Conservation (phyloP, 2,888 invertebrate species). For the Physocephala rufipes region DNA sequence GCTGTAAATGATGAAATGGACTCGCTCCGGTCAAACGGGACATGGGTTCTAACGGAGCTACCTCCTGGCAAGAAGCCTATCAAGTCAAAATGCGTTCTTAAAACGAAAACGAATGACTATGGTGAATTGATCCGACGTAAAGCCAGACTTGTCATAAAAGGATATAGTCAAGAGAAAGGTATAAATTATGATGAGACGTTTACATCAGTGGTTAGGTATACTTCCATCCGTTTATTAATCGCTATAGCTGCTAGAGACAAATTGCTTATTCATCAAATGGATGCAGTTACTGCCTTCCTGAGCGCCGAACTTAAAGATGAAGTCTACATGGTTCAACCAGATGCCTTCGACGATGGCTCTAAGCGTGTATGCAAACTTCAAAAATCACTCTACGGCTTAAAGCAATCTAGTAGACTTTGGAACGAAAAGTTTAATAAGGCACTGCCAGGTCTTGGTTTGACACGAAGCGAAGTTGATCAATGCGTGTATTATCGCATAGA, state of each 20-base stretch:
- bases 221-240: conserved; percentile 35
- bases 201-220: conserved; percentile 37
- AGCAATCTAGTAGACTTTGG: conserved; percentile 40
- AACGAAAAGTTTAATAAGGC: conserved; percentile 38
- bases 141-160: conserved; percentile 39
- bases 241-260: conserved; percentile 39
- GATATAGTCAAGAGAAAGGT: conserved; percentile 36
- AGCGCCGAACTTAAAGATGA: conserved; percentile 28
- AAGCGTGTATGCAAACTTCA: conserved; percentile 27
- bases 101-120: conserved; percentile 34
- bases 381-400: conserved; percentile 37
- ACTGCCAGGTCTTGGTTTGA: conserved; percentile 35
- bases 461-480: conserved; percentile 38
- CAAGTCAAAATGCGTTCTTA: conserved; percentile 37
- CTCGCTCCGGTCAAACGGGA: conserved; percentile 34
- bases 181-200: conserved; percentile 37
- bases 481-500: conserved; percentile 38
- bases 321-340: conserved; percentile 41
- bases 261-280: conserved; percentile 40
- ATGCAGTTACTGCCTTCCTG: conserved; percentile 41
- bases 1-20: conserved; percentile 32
- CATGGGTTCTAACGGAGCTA: conserved; percentile 32
- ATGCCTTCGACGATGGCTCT: conserved; percentile 41
- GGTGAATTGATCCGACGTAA: conserved; percentile 35
- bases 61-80: conserved; percentile 32